Conservation (phyloP, 2,113 vertebrate species). For the Sylvilagus bachmani region DNA sequence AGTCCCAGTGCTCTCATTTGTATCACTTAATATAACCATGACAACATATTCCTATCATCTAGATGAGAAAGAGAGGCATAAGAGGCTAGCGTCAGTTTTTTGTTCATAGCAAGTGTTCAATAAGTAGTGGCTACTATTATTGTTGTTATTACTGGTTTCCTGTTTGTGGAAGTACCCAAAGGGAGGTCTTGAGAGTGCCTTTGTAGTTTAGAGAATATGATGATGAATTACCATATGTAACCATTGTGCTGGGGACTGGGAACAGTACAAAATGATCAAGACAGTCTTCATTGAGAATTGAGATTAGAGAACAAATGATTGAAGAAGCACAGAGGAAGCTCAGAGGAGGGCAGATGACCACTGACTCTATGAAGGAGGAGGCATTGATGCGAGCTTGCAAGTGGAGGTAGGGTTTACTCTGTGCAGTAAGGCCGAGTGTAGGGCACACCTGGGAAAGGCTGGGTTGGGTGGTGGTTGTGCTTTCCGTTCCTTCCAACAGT, state of each 20-base stretch:
- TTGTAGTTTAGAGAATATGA: not conserved
- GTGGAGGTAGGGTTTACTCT: not conserved
- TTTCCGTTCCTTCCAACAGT: conserved; percentile 15
- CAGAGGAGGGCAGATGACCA: not conserved
- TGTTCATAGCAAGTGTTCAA: not conserved
- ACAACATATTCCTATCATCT: conserved; percentile 21
- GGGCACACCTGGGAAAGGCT: not conserved
- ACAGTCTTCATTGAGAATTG: not conserved
- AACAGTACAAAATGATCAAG: not conserved
- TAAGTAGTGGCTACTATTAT: not conserved
- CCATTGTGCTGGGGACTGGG: not conserved
- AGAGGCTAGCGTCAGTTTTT: not conserved
- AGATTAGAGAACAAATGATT: conserved; percentile 5
- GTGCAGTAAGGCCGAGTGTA: not conserved
- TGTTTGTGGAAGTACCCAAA: not conserved
- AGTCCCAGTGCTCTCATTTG: not conserved
- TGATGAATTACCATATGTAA: not conserved
- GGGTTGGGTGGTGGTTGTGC: not conserved
- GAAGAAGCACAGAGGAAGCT: not conserved
- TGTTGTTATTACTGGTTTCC: not conserved
- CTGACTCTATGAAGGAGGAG: not conserved
- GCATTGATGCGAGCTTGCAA: not conserved
- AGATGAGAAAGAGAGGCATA: not conserved
- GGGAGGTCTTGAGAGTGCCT: not conserved
- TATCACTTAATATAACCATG: not conserved